phyloP scores from a whole-genome alignment of 1,140 invertebrate genomes.

The Diuraphis noxia region DNA sequence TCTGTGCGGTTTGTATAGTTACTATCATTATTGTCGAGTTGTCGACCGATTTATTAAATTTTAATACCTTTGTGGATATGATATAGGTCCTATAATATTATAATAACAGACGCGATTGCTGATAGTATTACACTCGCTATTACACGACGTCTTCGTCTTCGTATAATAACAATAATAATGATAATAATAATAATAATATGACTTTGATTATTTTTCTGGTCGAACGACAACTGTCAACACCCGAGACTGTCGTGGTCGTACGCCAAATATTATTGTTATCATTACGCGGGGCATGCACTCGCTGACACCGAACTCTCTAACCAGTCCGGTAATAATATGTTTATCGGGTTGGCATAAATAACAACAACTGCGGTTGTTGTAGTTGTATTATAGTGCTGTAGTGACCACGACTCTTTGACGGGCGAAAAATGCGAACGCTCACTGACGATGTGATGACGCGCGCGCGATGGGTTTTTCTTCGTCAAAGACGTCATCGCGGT shows the following conservation, averaged over 20 bases:
- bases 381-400: no score
- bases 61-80: no score
- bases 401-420: neutral
- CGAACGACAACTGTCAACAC: conserved; percentile 11
- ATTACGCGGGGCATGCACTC: neutral
- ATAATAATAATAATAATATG: no score
- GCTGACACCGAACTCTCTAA: neutral
- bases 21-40: neutral
- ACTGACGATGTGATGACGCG: neutral
- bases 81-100: no score
- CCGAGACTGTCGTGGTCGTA: neutral
- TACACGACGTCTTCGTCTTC: neutral
- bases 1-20: no score
- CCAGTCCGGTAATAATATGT: neutral
- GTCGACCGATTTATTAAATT: no score
- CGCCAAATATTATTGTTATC: conserved; percentile 33
- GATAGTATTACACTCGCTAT: no score
- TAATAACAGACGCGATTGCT: no score
- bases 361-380: neutral
- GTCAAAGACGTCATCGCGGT: neutral
- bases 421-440: neutral
- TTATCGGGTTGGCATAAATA: neutral
- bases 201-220: neutral
- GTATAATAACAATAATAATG: no score
- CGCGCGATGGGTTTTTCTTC: neutral